A percentile compares a stretch with the other conserved stretches of the same genome.
phyloP scores from a whole-genome alignment of 2,888 invertebrate genomes.

The Acleris holmiana region DNA sequence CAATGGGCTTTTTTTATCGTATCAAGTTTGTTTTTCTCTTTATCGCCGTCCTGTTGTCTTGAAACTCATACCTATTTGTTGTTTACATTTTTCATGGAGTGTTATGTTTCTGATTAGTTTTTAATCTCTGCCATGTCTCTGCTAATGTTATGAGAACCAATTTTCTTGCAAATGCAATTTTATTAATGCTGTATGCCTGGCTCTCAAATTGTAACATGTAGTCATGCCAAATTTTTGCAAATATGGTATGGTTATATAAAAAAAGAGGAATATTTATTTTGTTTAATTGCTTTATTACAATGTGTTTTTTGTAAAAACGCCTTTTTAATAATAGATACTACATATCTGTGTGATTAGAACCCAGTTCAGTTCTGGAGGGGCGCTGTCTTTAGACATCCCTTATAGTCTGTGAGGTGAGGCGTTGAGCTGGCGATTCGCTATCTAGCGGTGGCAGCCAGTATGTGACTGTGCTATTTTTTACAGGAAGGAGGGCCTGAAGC shows the following conservation, averaged over 20 bases:
- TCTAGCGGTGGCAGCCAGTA: not conserved
- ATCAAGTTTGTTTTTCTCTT: not conserved
- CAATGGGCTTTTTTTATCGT: not conserved
- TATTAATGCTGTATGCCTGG: not conserved
- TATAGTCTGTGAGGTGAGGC: too few species aligned
- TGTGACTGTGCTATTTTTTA: not conserved
- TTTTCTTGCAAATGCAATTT: not conserved
- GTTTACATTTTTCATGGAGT: not conserved
- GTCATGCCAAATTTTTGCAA: too few species aligned
- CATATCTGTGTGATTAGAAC: too few species aligned
- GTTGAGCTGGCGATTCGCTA: too few species aligned
- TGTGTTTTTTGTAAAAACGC: too few species aligned
- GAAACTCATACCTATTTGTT: not conserved
- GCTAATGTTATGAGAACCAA: constrained; percentile 1
- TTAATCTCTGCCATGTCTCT: constrained; percentile 1
- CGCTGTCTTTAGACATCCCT: too few species aligned
- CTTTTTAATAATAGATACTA: too few species aligned
- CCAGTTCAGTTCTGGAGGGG: too few species aligned
- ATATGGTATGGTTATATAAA: too few species aligned
- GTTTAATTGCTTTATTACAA: too few species aligned
- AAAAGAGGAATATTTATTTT: too few species aligned
- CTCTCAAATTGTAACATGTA: too few species aligned
- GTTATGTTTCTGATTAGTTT: constrained; percentile 1
- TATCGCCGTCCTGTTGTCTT: not conserved
- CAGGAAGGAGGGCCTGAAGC: constrained; percentile 1